These are phyloP conservation scores for Andrena hattorfiana DNA, from an alignment of 2,888 invertebrate genomes.

Conservation along the genomic window DNA sequence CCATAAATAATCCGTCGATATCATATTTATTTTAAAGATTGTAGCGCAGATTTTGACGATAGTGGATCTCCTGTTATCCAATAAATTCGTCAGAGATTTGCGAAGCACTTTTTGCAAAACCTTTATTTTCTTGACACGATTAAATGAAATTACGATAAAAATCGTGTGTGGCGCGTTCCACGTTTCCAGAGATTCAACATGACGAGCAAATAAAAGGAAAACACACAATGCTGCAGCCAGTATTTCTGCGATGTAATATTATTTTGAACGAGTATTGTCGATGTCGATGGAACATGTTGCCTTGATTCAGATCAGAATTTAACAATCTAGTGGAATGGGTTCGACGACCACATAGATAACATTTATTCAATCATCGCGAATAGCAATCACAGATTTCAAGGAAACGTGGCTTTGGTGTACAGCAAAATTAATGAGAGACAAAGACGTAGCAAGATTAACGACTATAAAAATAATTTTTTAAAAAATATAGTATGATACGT, in stretches of 20 bases:
- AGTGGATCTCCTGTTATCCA: not conserved
- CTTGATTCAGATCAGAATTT: slow-evolving; percentile 7
- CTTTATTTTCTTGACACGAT: slow-evolving; percentile 11
- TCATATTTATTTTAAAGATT: not conserved
- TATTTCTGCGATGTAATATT: slow-evolving; percentile 18
- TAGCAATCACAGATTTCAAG: not conserved
- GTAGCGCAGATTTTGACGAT: too few species aligned
- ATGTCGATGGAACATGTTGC: not conserved
- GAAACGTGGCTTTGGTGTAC: not conserved
- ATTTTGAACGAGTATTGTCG: not conserved
- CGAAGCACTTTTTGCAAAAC: not conserved
- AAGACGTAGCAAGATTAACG: not conserved
- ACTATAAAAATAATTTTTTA: not conserved
- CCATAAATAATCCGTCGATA: not conserved
- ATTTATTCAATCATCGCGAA: slow-evolving; percentile 9
- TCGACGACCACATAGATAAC: not conserved
- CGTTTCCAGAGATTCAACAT: not conserved
- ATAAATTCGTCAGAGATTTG: not conserved
- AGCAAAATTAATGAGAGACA: not conserved
- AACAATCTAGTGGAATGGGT: not conserved
- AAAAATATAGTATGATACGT: too few species aligned
- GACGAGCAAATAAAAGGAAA: slow-evolving; percentile 21
- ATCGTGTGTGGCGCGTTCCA: not conserved
- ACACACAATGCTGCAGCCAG: not conserved
- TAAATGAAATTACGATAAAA: not conserved